Evolutionary conservation across 2,888 invertebrate genomes (phyloP).

Genomic region (Tridacna crocea): DNA sequence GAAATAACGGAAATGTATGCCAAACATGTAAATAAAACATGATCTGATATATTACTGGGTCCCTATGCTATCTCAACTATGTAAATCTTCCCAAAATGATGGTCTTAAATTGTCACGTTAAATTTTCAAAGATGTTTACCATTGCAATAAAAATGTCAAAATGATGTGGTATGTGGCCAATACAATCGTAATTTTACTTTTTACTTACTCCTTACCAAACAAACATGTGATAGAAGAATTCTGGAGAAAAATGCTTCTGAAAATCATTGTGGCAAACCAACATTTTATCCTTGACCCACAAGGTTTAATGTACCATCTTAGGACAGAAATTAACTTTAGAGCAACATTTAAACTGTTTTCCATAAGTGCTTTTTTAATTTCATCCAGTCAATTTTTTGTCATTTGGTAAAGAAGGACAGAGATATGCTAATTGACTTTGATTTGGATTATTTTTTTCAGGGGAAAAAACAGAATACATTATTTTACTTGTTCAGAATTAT

Average conservation of each 20-base stretch:
- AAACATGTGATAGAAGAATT: too few relatives aligned
- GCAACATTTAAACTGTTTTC: too few relatives aligned
- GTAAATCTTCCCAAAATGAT: slow-evolving; percentile 15
- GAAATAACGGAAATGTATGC: neutral
- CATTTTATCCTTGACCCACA: too few relatives aligned
- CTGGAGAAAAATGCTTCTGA: too few relatives aligned
- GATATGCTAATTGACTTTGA: slow-evolving; percentile 4
- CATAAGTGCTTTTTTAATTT: too few relatives aligned
- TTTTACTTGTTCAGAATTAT: neutral
- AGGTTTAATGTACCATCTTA: too few relatives aligned
- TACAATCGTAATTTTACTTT: slow-evolving; percentile 2
- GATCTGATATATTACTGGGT: neutral
- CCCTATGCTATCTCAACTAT: slow-evolving; percentile 15
- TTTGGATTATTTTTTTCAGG: neutral
- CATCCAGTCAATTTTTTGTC: too few relatives aligned
- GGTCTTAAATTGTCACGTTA: slow-evolving; percentile 23
- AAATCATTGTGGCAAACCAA: too few relatives aligned
- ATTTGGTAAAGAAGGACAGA: neutral
- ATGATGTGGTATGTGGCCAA: slow-evolving; percentile 10
- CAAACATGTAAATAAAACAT: neutral
- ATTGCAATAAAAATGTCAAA: slow-evolving; percentile 13
- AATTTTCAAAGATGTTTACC: slow-evolving; percentile 4
- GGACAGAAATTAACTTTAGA: too few relatives aligned
- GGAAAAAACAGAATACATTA: neutral
- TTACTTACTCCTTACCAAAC: neutral